phyloP scores from a whole-genome alignment of 2,113 vertebrate genomes.

The Eclectus roratus region DNA sequence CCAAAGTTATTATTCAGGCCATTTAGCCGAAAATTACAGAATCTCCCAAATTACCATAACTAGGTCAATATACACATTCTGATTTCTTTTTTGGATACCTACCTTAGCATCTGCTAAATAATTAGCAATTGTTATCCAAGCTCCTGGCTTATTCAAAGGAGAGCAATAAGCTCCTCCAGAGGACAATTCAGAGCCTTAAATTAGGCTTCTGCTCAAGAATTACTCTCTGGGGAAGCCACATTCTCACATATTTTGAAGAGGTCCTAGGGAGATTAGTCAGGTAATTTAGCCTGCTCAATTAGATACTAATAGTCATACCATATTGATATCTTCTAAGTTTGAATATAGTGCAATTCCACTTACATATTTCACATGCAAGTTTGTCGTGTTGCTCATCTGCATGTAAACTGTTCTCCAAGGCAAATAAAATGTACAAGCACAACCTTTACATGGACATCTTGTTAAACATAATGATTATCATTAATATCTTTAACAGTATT shows the following conservation, averaged over 20 bases:
- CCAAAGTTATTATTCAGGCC: not conserved
- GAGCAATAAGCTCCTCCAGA: constrained; percentile 14
- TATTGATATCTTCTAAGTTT: not conserved
- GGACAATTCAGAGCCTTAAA: constrained; percentile 12
- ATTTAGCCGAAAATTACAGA: not conserved
- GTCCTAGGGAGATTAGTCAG: constrained; percentile 26
- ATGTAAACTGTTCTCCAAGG: constrained; percentile 34
- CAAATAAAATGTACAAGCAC: not conserved
- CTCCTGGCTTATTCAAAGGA: not conserved
- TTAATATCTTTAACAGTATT: not conserved
- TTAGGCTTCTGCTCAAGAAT: not conserved
- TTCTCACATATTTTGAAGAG: constrained; percentile 5
- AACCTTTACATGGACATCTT: not conserved
- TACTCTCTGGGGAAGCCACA: constrained; percentile 21
- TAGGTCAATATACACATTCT: not conserved
- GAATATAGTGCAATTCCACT: not conserved
- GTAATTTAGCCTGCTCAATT: constrained; percentile 39
- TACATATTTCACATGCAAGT: not conserved
- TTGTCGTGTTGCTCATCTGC: constrained; percentile 10
- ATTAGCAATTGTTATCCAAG: not conserved
- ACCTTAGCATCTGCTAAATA: not conserved
- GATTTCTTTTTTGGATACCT: not conserved
- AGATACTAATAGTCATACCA: not conserved
- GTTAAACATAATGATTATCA: not conserved
- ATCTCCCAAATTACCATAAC: not conserved